A percentile compares a stretch with the other conserved stretches of the same genome.
Conservation (phyloP, 2,113 vertebrate genomes). For the Uria aalge region DNA sequence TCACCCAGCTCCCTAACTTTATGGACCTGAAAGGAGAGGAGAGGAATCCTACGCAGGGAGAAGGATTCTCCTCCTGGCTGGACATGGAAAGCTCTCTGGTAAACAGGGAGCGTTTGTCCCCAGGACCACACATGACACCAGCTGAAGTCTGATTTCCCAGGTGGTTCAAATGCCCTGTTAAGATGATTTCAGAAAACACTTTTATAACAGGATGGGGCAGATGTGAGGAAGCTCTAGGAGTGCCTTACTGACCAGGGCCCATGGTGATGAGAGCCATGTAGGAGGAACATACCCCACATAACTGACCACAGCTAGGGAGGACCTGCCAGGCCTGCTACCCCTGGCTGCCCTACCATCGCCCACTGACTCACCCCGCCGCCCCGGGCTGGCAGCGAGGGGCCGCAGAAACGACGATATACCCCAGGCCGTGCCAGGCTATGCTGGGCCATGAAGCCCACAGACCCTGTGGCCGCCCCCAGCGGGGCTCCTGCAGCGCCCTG, state of each 20-base stretch:
- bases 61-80: background rate
- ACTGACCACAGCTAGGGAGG: background rate
- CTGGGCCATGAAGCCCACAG: background rate
- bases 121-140: background rate
- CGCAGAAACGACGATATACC: background rate
- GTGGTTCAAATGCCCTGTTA: background rate
- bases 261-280: background rate
- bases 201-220: background rate
- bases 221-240: background rate
- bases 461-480: background rate
- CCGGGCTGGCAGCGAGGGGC: background rate
- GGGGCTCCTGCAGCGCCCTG: background rate
- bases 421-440: too few relatives aligned
- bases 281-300: background rate
- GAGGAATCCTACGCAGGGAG: background rate
- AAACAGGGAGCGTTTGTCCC: background rate
- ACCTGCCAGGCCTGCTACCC: background rate
- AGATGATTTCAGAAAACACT: background rate
- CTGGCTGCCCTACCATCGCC: background rate
- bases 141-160: background rate
- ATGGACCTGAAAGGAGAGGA: background rate
- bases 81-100: background rate
- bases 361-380: background rate
- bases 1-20: background rate
- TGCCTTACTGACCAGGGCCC: background rate